Base-by-base conservation (phyloP, 2,113 vertebrate species). In the Entelurus aequoreus region DNA sequence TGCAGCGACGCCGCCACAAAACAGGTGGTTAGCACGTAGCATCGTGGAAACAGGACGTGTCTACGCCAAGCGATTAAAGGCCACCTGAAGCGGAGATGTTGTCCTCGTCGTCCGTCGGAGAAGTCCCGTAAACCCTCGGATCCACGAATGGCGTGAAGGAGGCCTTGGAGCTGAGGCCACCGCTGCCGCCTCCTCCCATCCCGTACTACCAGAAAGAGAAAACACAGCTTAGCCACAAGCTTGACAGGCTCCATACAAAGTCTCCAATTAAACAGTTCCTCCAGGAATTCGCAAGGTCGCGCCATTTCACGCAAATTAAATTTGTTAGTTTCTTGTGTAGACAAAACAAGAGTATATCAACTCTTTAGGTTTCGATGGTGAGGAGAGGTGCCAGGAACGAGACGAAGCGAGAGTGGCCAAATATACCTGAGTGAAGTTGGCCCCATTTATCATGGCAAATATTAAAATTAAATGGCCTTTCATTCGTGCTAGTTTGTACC, bases 121-220 rank as follows among this genome's bases (percentile, higher is more conserved):
- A 99, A 0, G 95, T 98, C 85, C 95, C 95, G 80, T 96, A 99
- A 11, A 98, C 95, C 78, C 96, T 91, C 14, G 94, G 95, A 76
- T 99, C 97, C 68, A 99, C 95, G 58, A 99, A 99, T 0, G 96
- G 94, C 0, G 96, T 94, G 85, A 99, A 99, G 76, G 97, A 97
- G 51, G 97, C 89, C 90, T 99, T 99, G 81, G 94, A 95, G 82
- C 93, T 94, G 38, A 93, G 93, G 66, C 93, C 94, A 37, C 93
- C 93, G 66, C 93, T 91, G 59, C 93, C 90, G 1, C 53, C 52
- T 37, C 52, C 53, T 51, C 93, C 94, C 84, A 94, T 90, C 42
- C 93, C 94, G 6, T 93, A 98, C 97, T 99, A 87, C 47, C 37
- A 74, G 38, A 72, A 36, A 74, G 28, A 73, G 15, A 44, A 46